phyloP scores from a whole-genome alignment of 1,140 invertebrate genomes.

The Protaetia brevitarsis region DNA sequence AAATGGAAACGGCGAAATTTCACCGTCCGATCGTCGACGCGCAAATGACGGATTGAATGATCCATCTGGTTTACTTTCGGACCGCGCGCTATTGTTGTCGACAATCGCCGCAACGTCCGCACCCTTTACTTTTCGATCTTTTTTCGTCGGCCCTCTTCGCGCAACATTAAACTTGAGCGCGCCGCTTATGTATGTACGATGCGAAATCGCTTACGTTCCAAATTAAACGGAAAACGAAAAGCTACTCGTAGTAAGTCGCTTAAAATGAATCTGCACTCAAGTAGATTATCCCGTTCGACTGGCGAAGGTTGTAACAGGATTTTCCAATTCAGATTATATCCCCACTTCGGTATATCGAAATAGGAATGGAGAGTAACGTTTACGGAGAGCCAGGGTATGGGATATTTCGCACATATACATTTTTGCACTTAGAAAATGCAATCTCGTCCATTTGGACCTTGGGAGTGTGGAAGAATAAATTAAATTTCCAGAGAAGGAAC shows the following conservation, averaged over 20 bases:
- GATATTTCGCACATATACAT: no score
- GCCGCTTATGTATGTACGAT: no score
- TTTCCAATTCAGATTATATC: constrained; percentile 14
- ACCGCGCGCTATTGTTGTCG: not conserved
- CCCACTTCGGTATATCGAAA: not conserved
- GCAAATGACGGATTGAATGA: not conserved
- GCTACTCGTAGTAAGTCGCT: constrained; percentile 2
- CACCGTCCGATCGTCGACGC: not conserved
- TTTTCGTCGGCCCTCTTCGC: not conserved
- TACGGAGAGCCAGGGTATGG: no score
- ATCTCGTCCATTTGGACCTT: no score
- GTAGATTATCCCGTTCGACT: constrained; percentile 8
- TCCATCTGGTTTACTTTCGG: not conserved
- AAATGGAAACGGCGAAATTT: not conserved
- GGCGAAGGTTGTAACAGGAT: constrained; percentile 13
- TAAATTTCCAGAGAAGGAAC: no score
- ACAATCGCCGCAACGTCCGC: not conserved
- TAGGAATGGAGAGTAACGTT: no score
- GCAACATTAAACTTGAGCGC: not conserved
- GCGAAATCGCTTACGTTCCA: constrained; percentile 6
- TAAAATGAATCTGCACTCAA: constrained; percentile 14
- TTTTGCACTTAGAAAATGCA: no score
- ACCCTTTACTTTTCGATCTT: not conserved
- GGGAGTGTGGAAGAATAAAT: no score
- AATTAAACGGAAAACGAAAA: constrained; percentile 14